phyloP scores from a whole-genome alignment of 2,113 vertebrate genomes.

The Puntigrus tetrazona region DNA sequence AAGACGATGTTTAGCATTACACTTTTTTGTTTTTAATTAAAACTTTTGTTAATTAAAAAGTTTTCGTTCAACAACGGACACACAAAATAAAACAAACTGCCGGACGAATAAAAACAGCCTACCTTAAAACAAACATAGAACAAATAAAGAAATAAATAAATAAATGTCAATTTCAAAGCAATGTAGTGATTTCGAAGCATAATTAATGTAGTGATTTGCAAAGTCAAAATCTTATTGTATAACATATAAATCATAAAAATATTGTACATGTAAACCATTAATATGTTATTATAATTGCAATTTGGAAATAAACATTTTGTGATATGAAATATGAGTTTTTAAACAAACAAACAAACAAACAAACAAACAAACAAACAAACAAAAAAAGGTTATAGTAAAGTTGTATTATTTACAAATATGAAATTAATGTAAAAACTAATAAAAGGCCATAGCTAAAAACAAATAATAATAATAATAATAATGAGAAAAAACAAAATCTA shows the following conservation, averaged over 20 bases:
- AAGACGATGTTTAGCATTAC: not conserved
- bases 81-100: not conserved
- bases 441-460: not conserved
- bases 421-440: not conserved
- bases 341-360: not conserved
- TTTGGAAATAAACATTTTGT: not conserved
- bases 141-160: too few relatives aligned
- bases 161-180: too few relatives aligned
- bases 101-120: not conserved
- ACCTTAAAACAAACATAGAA: not conserved
- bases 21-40: not conserved
- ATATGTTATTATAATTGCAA: not conserved
- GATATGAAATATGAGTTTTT: not conserved
- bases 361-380: too few relatives aligned
- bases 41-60: not conserved
- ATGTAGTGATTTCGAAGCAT: too few relatives aligned
- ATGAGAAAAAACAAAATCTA: not conserved
- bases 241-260: not conserved
- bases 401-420: not conserved
- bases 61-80: not conserved
- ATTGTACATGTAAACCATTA: not conserved
- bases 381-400: too few relatives aligned
- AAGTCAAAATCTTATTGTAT: too few relatives aligned
- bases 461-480: not conserved
- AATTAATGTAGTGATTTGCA: not conserved